Base-by-base conservation (phyloP, 2,113 vertebrate genomes). In the Propithecus coquereli region DNA sequence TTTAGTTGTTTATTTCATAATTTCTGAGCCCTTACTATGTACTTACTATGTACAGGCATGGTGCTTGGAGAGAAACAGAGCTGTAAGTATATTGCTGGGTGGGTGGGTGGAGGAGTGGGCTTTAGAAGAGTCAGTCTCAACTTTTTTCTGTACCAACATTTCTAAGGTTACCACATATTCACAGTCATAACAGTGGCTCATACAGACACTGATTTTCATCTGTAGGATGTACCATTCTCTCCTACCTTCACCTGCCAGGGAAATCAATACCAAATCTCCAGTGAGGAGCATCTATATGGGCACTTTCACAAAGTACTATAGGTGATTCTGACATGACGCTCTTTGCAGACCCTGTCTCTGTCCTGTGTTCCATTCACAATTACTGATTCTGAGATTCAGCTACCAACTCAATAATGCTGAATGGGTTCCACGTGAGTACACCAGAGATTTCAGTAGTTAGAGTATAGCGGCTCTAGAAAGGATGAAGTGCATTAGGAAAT, bases 381-480 rank as follows among this genome's bases (percentile, higher is more conserved):
- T 40, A 82, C 32, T 88, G 79, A 52, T 73, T 86, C 65, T 73
- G 68, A 87, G n/a, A 87, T 89, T 94, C 45, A 70, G 18, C 23
- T 68, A 43, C 30, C 37, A 66, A 18, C 32, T 91, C n/a, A 61
- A 3, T 63, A 63, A 80, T 12, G 10, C 23, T 76, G 45, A 68
- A 57, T 27, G 16, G 25, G 3, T 65, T 92, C 16, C 37, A 73
- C 2, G 7, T 30, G 27, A 87, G 37, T 70, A 63, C 87, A 16
- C 10, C 18, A 14, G 59, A 87, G 63, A 57, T 83, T 47, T 87
- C 40, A 32, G 9, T 30, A 43, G 30, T 80, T 80, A 61, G 43
- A 73, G 43, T 13, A 6, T 8, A 37, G 57, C 8, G 52, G 10
- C n/a, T 79, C 37, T 70, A 66, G 20, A 18, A 89, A 94, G 54